phyloP scores from a whole-genome alignment of 2,113 vertebrate species.

The Rhabdomys dilectus region DNA sequence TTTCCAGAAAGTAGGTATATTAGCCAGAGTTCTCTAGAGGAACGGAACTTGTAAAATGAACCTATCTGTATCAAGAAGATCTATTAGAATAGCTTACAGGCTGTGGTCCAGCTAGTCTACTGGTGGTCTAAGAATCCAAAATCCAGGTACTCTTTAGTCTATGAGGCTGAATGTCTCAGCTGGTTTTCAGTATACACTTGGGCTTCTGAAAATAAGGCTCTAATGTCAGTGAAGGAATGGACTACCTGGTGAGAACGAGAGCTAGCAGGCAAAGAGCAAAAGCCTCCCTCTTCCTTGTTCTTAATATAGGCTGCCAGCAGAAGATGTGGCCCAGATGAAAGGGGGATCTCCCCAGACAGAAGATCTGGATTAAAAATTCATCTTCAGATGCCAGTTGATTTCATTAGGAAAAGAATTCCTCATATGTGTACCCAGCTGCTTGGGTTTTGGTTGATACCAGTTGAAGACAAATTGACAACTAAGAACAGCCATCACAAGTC shows the following conservation, averaged over 20 bases:
- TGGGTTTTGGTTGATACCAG: not conserved
- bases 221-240: not conserved
- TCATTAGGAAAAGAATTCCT: not conserved
- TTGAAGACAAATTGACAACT: not conserved
- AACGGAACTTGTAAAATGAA: not conserved
- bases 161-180: not conserved
- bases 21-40: not conserved
- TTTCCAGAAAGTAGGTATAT: not conserved
- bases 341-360: not conserved
- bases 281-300: not conserved
- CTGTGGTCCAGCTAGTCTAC: not conserved
- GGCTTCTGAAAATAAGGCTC: not conserved
- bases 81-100: not conserved
- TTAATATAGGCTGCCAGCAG: not conserved
- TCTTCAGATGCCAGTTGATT: not conserved
- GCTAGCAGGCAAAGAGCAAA: not conserved
- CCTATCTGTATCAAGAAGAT: not conserved
- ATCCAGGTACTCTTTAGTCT: not conserved
- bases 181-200: not conserved
- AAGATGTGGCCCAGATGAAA: not conserved
- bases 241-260: not conserved
- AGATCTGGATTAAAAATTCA: not conserved
- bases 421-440: not conserved
- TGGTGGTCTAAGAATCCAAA: not conserved
- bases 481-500: not conserved